Evolutionary conservation across 2,797 vertebrate genomes (phyloP).

Genomic region (Myotis vivesi): DNA sequence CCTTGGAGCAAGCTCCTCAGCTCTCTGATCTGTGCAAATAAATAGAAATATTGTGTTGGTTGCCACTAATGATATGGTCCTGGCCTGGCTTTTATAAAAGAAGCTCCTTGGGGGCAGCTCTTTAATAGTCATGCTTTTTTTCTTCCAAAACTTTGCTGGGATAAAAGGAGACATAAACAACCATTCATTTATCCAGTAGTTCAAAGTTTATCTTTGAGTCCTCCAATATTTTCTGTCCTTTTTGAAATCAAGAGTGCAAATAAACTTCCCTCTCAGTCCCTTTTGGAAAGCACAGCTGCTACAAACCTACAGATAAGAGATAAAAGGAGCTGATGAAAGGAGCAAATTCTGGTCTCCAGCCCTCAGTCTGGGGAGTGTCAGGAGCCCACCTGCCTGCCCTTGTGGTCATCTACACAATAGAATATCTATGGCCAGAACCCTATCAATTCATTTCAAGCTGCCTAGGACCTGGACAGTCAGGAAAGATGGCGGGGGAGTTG

Average conservation of each 20-base stretch:
- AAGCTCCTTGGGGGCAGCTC: constrained; percentile 6
- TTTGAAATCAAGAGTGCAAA: constrained; percentile 67
- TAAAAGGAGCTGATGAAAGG: background rate
- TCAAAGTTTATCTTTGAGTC: constrained; percentile 67
- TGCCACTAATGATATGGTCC: background rate
- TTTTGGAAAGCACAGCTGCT: constrained; percentile 17
- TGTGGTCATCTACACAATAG: background rate
- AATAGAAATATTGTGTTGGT: background rate
- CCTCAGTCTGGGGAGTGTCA: background rate
- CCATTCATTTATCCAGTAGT: constrained; percentile 68
- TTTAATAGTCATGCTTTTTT: constrained; percentile 1
- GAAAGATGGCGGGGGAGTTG: background rate
- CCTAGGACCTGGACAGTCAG: background rate
- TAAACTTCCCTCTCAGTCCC: constrained; percentile 36
- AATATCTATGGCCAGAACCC: background rate
- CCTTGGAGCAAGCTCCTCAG: background rate
- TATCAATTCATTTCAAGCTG: background rate
- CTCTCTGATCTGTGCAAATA: constrained; percentile 46
- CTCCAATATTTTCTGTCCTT: constrained; percentile 52
- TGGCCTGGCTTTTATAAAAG: constrained; percentile 24
- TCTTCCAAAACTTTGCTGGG: constrained; percentile 48
- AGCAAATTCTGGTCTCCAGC: background rate
- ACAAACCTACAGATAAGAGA: constrained; percentile 39
- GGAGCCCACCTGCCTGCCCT: background rate
- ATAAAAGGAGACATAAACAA: constrained; percentile 71